Percentiles rank a stretch among this genome's conserved stretches.
These are phyloP conservation scores for Suncus etruscus DNA, from an alignment of 2,113 vertebrate species.

Conservation along the genomic window DNA sequence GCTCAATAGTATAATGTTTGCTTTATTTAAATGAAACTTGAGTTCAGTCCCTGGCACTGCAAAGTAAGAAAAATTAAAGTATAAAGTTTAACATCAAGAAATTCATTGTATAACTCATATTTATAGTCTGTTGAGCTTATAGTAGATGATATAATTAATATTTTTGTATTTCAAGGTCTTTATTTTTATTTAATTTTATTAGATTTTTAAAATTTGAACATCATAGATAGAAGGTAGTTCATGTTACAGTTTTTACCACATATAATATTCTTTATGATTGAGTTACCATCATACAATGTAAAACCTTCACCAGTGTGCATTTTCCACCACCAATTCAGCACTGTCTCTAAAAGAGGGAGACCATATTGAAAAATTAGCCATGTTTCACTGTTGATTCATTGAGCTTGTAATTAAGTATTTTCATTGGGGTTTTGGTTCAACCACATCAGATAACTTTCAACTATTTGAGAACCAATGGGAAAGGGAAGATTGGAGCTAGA, in stretches of 20 bases:
- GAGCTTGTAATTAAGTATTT: background rate
- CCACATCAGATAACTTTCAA: background rate
- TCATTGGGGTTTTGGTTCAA: background rate
- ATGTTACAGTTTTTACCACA: too few relatives aligned
- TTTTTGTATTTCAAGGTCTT: background rate
- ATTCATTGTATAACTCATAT: background rate
- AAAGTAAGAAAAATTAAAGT: too few relatives aligned
- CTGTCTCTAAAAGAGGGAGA: background rate
- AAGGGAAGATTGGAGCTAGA: background rate
- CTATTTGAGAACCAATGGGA: constrained; percentile 7
- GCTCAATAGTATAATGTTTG: too few relatives aligned
- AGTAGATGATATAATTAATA: background rate
- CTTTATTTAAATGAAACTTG: too few relatives aligned
- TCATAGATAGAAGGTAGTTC: too few relatives aligned
- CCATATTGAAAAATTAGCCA: background rate
- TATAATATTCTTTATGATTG: too few relatives aligned
- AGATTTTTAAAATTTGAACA: too few relatives aligned
- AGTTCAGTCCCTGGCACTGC: too few relatives aligned
- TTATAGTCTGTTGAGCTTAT: background rate
- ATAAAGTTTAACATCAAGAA: constrained; percentile 2
- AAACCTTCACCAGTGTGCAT: too few relatives aligned
- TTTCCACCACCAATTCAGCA: too few relatives aligned
- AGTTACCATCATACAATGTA: too few relatives aligned
- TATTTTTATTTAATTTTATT: too few relatives aligned
- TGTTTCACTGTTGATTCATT: constrained; percentile 3